Percentiles rank a stretch among this genome's conserved stretches.
These are phyloP conservation scores for Aleiodes testaceus DNA, from an alignment of 2,888 invertebrate species.

Conservation along the genomic window DNA sequence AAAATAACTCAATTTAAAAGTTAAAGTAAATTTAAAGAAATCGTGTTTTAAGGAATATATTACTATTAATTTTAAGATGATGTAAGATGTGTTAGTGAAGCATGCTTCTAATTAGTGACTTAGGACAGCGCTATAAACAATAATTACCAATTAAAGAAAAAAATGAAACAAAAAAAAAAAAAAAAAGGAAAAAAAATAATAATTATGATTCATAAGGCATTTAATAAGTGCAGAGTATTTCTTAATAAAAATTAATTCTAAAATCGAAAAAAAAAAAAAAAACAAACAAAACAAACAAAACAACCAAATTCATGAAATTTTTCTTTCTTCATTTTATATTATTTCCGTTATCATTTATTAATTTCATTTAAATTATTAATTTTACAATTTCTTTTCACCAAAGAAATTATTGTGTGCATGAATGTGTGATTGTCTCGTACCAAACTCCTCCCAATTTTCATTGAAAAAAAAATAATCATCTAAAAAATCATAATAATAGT, in stretches of 20 bases:
- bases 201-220: conserved; percentile 71
- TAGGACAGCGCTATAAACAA: conserved; percentile 72
- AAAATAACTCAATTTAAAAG: conserved; percentile 44
- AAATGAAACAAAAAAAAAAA: neutral
- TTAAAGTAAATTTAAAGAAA: conserved; percentile 57
- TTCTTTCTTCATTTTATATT: conserved; percentile 33
- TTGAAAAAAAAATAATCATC: no score
- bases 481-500: no score
- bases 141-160: conserved; percentile 65
- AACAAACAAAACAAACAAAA: no score
- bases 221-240: conserved; percentile 73
- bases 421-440: conserved; percentile 20
- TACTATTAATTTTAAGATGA: conserved; percentile 71
- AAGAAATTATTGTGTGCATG: conserved; percentile 15
- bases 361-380: neutral
- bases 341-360: conserved; percentile 14
- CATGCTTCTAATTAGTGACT: conserved; percentile 72
- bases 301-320: no score
- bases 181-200: conserved; percentile 58
- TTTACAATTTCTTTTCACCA: conserved; percentile 12
- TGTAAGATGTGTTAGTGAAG: conserved; percentile 73
- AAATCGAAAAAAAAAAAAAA: conserved; percentile 55
- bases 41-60: conserved; percentile 68
- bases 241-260: conserved; percentile 73
- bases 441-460: no score